Evolutionary conservation across 2,888 invertebrate species (phyloP).

Genomic region (Pollenia angustigena): DNA sequence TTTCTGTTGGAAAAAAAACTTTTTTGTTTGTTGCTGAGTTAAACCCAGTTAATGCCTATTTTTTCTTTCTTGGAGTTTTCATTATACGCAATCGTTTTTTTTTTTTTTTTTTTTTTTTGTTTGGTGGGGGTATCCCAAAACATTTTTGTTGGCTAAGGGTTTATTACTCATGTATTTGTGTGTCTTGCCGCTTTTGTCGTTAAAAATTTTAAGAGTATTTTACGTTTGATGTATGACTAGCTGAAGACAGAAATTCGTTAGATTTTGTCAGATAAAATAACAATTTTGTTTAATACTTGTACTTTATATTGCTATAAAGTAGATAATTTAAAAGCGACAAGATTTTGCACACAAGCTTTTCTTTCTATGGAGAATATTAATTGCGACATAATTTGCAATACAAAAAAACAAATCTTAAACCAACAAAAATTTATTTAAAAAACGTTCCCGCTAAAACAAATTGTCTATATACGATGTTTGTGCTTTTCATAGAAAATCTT

Average conservation of each 20-base stretch:
- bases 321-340: too few species aligned
- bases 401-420: too few species aligned
- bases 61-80: constrained; percentile 21
- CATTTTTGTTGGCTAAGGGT: constrained; percentile 40
- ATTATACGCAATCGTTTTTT: background rate
- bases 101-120: constrained; percentile 9
- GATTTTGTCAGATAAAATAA: constrained; percentile 36
- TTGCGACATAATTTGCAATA: too few species aligned
- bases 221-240: constrained; percentile 1
- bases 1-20: constrained; percentile 3
- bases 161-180: constrained; percentile 10
- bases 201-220: background rate
- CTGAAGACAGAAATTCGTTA: constrained; percentile 23
- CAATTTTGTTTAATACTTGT: constrained; percentile 22
- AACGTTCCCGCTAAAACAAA: too few species aligned
- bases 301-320: too few species aligned
- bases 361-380: too few species aligned
- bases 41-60: constrained; percentile 58
- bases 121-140: constrained; percentile 35
- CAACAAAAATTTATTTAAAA: too few species aligned
- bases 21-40: constrained; percentile 45
- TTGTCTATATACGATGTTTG: too few species aligned
- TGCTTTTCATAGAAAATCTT: too few species aligned
- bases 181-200: constrained; percentile 1
- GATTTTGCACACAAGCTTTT: too few species aligned